Base-by-base conservation (phyloP, 35 echinoderm and acorn worm species). In the Apostichopus californicus region DNA sequence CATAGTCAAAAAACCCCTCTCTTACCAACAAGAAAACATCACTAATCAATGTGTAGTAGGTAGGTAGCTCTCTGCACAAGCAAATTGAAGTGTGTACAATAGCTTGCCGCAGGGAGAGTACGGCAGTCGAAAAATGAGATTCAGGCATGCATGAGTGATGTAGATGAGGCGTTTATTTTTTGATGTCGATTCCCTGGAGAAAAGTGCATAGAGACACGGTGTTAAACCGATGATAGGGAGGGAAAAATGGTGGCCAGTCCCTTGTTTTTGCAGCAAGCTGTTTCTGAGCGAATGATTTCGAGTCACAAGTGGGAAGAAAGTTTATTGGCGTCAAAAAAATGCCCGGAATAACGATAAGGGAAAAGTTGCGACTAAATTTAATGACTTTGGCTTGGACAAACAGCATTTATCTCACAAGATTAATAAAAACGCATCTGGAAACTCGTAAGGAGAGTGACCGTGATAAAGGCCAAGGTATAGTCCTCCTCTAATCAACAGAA, bases 81-180 rank as follows among this genome's bases (percentile, higher is more conserved):
- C 81, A 85, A 85, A 85, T 85, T 85, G 54, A 85, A 85, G 81
- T 85, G 57, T 58, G 81, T 85, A 85, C 86, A 54, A 73, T 89
- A 66, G 26, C 86, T 89, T 60, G 86, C 86, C 86, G 86, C 46
- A 89, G 86, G 86, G 86, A 89, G 57, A 89, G 86, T 63, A 73
- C 61, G 9, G 46, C 18, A 52, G 61, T 89, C 57, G 57, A 89
- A 66, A 89, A 64, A 89, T 89, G 86, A 73, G 86, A 89, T 58
- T 68, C 86, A 89, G 60, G 68, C 86, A 89, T 89, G 86, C 63
- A 66, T 89, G 86, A 89, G 86, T 89, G 86, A 89, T 89, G 86
- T 54, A 89, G 86, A 89, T 89, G 64, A 73, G 86, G 86, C 86
- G 86, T 89, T 89, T 89, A 89, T 89, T 89, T 89, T 89, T 89